Percentiles rank a stretch among this genome's conserved stretches.
These are phyloP conservation scores for Epizoanthus illoricatus DNA, from an alignment of 92 coral and sea anemone genomes.

Conservation along the genomic window DNA sequence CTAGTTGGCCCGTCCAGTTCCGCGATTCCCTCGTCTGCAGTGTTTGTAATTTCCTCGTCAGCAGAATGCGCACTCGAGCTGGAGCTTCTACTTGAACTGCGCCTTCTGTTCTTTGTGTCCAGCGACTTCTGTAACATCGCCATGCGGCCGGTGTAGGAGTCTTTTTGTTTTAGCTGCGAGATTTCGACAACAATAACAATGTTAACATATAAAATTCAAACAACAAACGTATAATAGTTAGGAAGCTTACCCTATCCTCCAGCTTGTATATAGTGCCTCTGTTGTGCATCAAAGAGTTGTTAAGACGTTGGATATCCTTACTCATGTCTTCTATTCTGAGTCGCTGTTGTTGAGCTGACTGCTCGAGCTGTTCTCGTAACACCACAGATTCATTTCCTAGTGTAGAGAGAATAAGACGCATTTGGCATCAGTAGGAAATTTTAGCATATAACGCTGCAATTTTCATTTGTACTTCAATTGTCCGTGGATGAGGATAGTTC, in stretches of 20 bases:
- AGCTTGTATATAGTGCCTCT: constrained; percentile 25
- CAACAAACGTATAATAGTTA: not conserved
- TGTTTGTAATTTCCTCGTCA: constrained; percentile 7
- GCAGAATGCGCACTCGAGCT: not conserved
- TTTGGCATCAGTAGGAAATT: too few relatives aligned
- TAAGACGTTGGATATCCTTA: constrained; percentile 6
- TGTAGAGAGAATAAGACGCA: not conserved
- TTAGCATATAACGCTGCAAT: too few relatives aligned
- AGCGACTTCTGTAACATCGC: constrained; percentile 21
- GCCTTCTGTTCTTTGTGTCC: constrained; percentile 24
- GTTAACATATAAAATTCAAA: not conserved
- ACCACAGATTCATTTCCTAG: constrained; percentile 14
- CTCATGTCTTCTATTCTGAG: constrained; percentile 12
- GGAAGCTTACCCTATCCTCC: constrained; percentile 11
- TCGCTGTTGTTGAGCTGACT: constrained; percentile 13
- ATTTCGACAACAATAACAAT: not conserved
- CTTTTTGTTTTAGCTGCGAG: constrained; percentile 21
- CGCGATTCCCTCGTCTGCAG: constrained; percentile 61
- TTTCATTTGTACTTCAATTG: too few relatives aligned
- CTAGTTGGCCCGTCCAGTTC: constrained; percentile 65
- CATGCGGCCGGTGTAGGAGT: constrained; percentile 17
- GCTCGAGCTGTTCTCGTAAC: constrained; percentile 11
- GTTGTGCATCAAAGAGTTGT: constrained; percentile 7
- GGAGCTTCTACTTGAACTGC: not conserved
- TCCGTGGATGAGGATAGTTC: not conserved